phyloP scores from a whole-genome alignment of 2,888 invertebrate species.

The Seira ritae region DNA sequence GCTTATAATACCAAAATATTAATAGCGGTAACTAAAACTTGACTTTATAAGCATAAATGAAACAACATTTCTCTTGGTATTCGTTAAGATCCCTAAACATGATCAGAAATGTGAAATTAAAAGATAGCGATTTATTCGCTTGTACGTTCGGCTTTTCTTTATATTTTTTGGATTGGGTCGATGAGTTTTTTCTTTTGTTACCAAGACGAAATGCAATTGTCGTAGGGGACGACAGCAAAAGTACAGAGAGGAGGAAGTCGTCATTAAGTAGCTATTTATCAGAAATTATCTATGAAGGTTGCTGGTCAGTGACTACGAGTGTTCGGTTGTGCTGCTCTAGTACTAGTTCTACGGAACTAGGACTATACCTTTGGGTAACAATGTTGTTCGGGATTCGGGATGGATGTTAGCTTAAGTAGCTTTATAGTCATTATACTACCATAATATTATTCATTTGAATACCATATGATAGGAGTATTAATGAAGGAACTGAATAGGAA shows the following conservation, averaged over 20 bases:
- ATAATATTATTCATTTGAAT: background rate
- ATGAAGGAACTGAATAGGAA: background rate
- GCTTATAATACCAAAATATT: too few relatives aligned
- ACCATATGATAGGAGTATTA: background rate
- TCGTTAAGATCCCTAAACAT: too few relatives aligned
- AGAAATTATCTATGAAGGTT: slow-evolving; percentile 40
- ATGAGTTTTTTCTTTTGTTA: background rate
- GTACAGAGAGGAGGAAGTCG: slow-evolving; percentile 36
- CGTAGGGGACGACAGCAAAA: background rate
- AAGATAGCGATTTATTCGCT: too few relatives aligned
- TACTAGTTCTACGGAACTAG: slow-evolving; percentile 14
- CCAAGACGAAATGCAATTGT: background rate
- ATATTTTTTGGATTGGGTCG: background rate
- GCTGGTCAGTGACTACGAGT: slow-evolving; percentile 37
- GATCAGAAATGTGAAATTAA: too few relatives aligned
- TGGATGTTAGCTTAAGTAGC: background rate
- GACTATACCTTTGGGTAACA: background rate
- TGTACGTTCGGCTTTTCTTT: too few relatives aligned
- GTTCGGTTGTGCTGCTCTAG: slow-evolving; percentile 35
- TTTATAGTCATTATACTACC: background rate
- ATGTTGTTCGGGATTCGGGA: background rate
- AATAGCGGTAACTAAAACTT: too few relatives aligned
- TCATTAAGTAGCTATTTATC: slow-evolving; percentile 46
- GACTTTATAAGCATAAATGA: too few relatives aligned
- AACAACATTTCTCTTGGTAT: too few relatives aligned